Evolutionary conservation across 64 coral and sea anemone species (phyloP), one percentile per base, ranked within the genome.

Genomic region (Acropora tenuis): DNA sequence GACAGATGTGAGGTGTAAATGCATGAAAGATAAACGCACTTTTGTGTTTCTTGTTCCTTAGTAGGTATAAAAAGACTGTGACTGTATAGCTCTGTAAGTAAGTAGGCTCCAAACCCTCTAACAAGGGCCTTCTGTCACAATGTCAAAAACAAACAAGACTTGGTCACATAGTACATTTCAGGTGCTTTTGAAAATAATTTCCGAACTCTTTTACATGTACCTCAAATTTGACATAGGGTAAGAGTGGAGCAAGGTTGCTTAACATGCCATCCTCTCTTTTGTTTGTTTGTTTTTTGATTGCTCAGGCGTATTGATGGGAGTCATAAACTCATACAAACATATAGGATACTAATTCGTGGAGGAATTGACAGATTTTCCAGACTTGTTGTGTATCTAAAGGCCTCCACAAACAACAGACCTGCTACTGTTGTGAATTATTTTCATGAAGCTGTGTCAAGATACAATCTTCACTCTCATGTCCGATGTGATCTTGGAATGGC

Each of bases 141-240:
- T 75, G 43, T 75, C 73, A 75, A 75, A 75, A 75, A 74, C 71
- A 74, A 74, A 75, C 43, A 75, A 75, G 73, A 75, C 73, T 75
- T 75, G 73, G 73, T 75, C 45, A 75, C 73, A 75, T 42, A 47
- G 1, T 75, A 75, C 73, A 12, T 75, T 75, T 75, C 73, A 75
- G 73, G 73, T 75, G 73, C 73, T 75, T 75, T 75, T 75, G 73
- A 75, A 63, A 63, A 13, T 30, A 30, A 30, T 30, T 63, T 75
- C 73, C 73, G 41, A 75, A 75, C 73, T 75, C 73, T 75, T 75
- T 75, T 75, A 75, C 73, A 75, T 75, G 73, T 75, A 75, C 73
- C 73, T 75, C 73, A 75, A 75, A 75, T 75, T 75, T 75, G 73
- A 75, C 73, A 75, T 75, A 75, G 73, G 73, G 8, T 75, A 75